phyloP scores from a whole-genome alignment of 1,140 invertebrate species.

The Drosophila tristis region DNA sequence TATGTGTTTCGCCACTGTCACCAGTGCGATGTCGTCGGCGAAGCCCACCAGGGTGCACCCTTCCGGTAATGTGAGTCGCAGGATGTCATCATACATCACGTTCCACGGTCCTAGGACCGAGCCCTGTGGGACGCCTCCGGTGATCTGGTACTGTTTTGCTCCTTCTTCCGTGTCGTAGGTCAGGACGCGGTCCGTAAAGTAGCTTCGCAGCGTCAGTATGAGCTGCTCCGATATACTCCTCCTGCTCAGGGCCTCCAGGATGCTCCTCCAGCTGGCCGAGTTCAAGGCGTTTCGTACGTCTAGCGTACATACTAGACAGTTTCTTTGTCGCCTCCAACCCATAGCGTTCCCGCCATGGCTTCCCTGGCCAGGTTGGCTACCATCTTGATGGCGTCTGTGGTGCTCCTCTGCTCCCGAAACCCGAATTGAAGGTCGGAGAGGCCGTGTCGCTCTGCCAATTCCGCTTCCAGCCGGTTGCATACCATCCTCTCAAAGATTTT shows the following conservation, averaged over 20 bases:
- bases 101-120: too few species aligned
- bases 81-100: neutral
- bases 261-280: neutral
- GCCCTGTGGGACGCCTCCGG: too few species aligned
- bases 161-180: too few species aligned
- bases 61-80: neutral
- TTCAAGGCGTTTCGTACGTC: neutral
- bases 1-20: neutral
- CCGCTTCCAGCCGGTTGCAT: neutral
- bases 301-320: neutral
- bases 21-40: neutral
- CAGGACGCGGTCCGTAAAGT: too few species aligned
- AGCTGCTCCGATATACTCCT: too few species aligned
- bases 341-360: too few species aligned
- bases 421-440: neutral
- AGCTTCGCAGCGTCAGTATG: too few species aligned
- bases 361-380: too few species aligned
- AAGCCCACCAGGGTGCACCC: neutral
- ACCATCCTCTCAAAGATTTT: neutral
- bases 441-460: neutral
- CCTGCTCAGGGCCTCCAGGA: too few species aligned
- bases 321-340: too few species aligned
- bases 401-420: neutral
- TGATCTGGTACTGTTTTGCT: too few species aligned
- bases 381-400: too few species aligned